phyloP scores from a whole-genome alignment of 2,888 invertebrate genomes.

The Fissipunctia ypsillon region DNA sequence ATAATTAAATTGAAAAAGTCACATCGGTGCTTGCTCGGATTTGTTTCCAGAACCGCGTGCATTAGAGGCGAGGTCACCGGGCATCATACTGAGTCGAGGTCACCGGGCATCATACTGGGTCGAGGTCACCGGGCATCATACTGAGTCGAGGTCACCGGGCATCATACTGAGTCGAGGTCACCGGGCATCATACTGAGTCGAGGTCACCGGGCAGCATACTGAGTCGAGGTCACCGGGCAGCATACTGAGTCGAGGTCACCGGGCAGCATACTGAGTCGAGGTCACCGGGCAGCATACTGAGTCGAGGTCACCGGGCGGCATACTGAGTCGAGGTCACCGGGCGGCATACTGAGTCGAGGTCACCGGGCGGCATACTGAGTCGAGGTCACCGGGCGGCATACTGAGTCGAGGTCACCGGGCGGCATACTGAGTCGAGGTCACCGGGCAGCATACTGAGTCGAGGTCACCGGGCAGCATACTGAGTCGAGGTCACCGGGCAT shows the following conservation, averaged over 20 bases:
- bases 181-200: background rate
- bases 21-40: background rate
- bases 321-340: background rate
- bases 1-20: too few species aligned
- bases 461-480: background rate
- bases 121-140: background rate
- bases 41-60: background rate
- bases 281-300: background rate
- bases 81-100: background rate
- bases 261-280: background rate
- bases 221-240: background rate
- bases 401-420: background rate
- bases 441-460: background rate
- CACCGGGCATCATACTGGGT: background rate
- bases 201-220: background rate
- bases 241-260: background rate
- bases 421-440: background rate
- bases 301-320: background rate
- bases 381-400: background rate
- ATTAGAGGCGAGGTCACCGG: background rate
- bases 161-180: background rate
- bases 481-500: background rate
- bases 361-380: background rate
- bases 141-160: background rate
- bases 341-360: background rate